These are phyloP conservation scores for Gymnoscopelus microlampas DNA, from an alignment of 2,797 vertebrate genomes.

Conservation along the genomic window DNA sequence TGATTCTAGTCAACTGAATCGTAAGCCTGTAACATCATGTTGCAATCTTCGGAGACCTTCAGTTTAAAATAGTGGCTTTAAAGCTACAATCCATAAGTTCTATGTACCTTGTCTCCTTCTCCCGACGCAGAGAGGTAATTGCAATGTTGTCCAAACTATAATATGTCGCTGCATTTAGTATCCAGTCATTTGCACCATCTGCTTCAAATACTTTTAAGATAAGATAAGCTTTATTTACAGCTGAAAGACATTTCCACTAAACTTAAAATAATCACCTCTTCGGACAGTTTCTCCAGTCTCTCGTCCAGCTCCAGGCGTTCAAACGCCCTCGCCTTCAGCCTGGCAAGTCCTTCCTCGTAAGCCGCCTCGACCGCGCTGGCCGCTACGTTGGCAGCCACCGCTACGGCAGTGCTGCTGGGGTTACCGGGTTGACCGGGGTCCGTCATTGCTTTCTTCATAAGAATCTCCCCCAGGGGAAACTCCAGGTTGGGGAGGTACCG, in stretches of 20 bases:
- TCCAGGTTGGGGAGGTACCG: conserved; percentile 96
- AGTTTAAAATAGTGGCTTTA: too few species aligned
- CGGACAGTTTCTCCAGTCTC: conserved; percentile 93
- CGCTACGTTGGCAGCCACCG: conserved; percentile 86
- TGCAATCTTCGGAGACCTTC: too few species aligned
- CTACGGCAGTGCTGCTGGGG: conserved; percentile 86
- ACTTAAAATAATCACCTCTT: conserved; percentile 80
- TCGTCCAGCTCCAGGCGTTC: conserved; percentile 96
- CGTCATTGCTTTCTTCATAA: conserved; percentile 90
- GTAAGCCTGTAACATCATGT: too few species aligned
- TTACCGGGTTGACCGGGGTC: conserved; percentile 83
- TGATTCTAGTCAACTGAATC: too few species aligned
- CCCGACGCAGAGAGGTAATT: too few species aligned
- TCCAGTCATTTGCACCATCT: too few species aligned
- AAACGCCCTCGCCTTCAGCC: conserved; percentile 95
- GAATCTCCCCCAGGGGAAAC: conserved; percentile 93
- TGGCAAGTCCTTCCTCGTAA: conserved; percentile 95
- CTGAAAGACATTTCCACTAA: not conserved
- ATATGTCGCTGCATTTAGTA: too few species aligned
- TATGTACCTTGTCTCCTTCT: too few species aligned
- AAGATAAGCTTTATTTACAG: not conserved
- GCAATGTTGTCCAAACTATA: too few species aligned
- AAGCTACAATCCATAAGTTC: too few species aligned
- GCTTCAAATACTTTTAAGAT: too few species aligned
- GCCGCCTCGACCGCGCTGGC: conserved; percentile 90